phyloP scores from a whole-genome alignment of 2,113 vertebrate genomes.

The Sturnira hondurensis region DNA sequence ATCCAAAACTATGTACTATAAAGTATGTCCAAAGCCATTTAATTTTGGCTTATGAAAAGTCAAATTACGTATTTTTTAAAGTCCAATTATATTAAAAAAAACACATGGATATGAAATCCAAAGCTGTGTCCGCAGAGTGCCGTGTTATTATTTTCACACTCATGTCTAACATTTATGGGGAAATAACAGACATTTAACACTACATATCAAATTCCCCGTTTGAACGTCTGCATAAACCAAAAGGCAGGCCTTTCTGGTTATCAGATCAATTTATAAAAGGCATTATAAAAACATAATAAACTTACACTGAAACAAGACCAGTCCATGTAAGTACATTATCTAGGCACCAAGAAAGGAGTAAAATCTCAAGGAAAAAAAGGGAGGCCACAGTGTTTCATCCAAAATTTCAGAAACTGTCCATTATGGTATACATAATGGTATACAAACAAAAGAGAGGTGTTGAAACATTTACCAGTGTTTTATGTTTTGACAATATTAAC shows the following conservation, averaged over 20 bases:
- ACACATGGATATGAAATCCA: slow-evolving; percentile 54
- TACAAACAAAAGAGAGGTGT: background rate
- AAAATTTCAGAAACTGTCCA: slow-evolving; percentile 61
- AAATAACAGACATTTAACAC: slow-evolving; percentile 68
- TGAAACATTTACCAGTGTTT: slow-evolving; percentile 59
- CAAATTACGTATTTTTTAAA: slow-evolving; percentile 18
- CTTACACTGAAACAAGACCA: slow-evolving; percentile 68
- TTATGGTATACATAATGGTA: background rate
- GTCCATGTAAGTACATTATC: slow-evolving; percentile 68
- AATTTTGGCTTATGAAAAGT: slow-evolving; percentile 70
- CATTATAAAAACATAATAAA: slow-evolving; percentile 71
- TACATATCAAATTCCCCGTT: slow-evolving; percentile 71
- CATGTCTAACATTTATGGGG: slow-evolving; percentile 61
- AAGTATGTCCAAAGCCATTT: slow-evolving; percentile 57
- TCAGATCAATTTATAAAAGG: slow-evolving; percentile 68
- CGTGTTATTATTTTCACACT: slow-evolving; percentile 60
- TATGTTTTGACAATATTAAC: slow-evolving; percentile 16
- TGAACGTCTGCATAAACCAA: slow-evolving; percentile 75
- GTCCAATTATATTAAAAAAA: slow-evolving; percentile 38
- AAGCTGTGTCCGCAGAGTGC: slow-evolving; percentile 44
- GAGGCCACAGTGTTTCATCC: slow-evolving; percentile 53
- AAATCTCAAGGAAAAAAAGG: slow-evolving; percentile 46
- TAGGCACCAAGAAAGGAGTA: slow-evolving; percentile 34
- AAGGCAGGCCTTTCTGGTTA: slow-evolving; percentile 70
- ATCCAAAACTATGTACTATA: slow-evolving; percentile 41